Base-by-base conservation (phyloP, 2,113 vertebrate species). In the Oryzias javanicus region DNA sequence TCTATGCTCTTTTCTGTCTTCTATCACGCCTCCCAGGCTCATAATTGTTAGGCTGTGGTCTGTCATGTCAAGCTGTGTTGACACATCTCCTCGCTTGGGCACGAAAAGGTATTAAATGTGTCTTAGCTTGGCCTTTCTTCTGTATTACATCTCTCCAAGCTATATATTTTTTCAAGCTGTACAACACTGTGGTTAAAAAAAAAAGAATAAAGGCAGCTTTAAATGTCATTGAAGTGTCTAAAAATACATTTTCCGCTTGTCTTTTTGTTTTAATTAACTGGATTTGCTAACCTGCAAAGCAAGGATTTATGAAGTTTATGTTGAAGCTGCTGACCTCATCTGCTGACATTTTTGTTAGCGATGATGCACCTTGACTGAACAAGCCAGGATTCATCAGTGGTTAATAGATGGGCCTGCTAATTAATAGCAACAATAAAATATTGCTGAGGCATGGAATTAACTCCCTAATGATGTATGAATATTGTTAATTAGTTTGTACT, bases 401-500 rank as follows among this genome's bases (percentile, higher is more conserved):
- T 77, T 69, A 87, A 78, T 68, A 58, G 46, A 76, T 67, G 72
- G 35, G 35, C 35, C 35, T 35, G 35, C 70, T 83, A 81, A 87
- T 87, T 81, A 85, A 80, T 83, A 63, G 59, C 60, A 73, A 76
- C 63, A 74, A 73, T 83, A 78, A 78, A 71, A 64, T 68, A 64
- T 68, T 55, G 64, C 72, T 76, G 72, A 85, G 72, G 66, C 79
- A 76, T 56, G 35, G 85, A 79, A 86, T 83, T 81, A 85, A 70
- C 72, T 74, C 50, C 49, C 68, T 84, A 86, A 84, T 85, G 79
- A 79, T 82, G 80, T 69, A 84, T 81, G 66, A 77, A 79, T 76
- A 53, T 42, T 74, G 64, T 81, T 88, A 85, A 89, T 90, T 75
- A 84, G 74, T 60, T 57, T 64, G 15, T 68, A 81, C 83, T 64